Percentiles rank a stretch among this genome's conserved stretches.
These are phyloP conservation scores for Xanthia icteritia DNA, from an alignment of 2,888 invertebrate species.

Conservation along the genomic window DNA sequence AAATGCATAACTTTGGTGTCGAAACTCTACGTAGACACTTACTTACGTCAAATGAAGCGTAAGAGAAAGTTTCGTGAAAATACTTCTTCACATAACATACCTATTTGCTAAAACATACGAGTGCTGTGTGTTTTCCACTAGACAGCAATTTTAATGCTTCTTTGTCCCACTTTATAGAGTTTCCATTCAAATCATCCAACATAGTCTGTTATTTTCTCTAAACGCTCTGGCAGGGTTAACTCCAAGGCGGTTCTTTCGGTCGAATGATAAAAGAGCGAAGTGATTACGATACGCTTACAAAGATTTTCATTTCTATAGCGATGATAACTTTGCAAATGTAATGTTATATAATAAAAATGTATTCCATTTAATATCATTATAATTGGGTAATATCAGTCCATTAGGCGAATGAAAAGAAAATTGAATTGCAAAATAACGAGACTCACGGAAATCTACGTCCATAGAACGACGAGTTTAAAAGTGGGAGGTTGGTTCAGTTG, in stretches of 20 bases:
- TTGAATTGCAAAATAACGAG: conserved; percentile 74
- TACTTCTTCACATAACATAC: conserved; percentile 31
- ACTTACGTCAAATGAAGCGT: conserved; percentile 34
- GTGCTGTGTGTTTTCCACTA: conserved; percentile 31
- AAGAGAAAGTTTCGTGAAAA: conserved; percentile 33
- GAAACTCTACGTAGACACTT: conserved; percentile 3
- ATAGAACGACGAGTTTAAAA: conserved; percentile 22
- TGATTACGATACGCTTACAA: conserved; percentile 46
- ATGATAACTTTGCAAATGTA: conserved; percentile 67
- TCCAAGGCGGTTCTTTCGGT: conserved; percentile 36
- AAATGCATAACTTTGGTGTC: not conserved
- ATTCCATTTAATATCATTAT: conserved; percentile 71
- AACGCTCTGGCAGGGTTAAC: conserved; percentile 25
- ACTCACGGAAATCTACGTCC: conserved; percentile 45
- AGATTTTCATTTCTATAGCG: conserved; percentile 64
- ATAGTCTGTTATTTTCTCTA: conserved; percentile 47
- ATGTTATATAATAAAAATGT: conserved; percentile 60
- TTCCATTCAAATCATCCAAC: conserved; percentile 51
- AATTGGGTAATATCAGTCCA: conserved; percentile 77
- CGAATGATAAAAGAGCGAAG: conserved; percentile 25
- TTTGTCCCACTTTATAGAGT: conserved; percentile 53
- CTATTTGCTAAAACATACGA: conserved; percentile 36
- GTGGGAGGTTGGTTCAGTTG: conserved; percentile 26
- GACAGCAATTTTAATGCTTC: conserved; percentile 37
- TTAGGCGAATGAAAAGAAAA: conserved; percentile 75